These are phyloP conservation scores for Canis aureus DNA, from an alignment of 2,113 vertebrate species.

Conservation along the genomic window DNA sequence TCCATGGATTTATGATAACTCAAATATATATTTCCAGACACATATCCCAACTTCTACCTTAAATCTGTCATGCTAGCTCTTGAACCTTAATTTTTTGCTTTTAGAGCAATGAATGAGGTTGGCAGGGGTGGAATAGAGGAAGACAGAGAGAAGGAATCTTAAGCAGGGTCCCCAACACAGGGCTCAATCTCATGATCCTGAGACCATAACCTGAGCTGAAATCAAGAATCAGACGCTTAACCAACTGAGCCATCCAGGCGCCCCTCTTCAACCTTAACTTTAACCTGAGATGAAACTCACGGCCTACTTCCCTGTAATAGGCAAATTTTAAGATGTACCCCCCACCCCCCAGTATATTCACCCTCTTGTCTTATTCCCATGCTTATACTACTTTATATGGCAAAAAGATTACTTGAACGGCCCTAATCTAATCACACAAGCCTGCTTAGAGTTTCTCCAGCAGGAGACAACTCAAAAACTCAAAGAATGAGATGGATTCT, in stretches of 20 bases:
- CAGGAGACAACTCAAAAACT: not conserved
- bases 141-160: not conserved
- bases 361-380: not conserved
- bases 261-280: not conserved
- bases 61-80: slow-evolving; percentile 23
- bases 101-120: not conserved
- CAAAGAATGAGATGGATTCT: not conserved
- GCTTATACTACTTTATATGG: not conserved
- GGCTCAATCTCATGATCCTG: not conserved
- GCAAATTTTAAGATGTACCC: not conserved
- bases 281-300: not conserved
- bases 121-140: not conserved
- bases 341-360: not conserved
- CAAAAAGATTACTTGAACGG: not conserved
- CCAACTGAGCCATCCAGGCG: not conserved
- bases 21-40: not conserved
- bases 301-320: not conserved
- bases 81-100: not conserved
- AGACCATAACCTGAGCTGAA: not conserved
- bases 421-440: not conserved
- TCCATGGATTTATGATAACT: not conserved
- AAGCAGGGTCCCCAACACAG: not conserved
- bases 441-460: not conserved
- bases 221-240: not conserved
- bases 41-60: not conserved